Percentiles rank a stretch among this genome's conserved stretches.
These are phyloP conservation scores for Dolichomitus sp. DNA, from an alignment of 2,888 invertebrate species.

Conservation along the genomic window DNA sequence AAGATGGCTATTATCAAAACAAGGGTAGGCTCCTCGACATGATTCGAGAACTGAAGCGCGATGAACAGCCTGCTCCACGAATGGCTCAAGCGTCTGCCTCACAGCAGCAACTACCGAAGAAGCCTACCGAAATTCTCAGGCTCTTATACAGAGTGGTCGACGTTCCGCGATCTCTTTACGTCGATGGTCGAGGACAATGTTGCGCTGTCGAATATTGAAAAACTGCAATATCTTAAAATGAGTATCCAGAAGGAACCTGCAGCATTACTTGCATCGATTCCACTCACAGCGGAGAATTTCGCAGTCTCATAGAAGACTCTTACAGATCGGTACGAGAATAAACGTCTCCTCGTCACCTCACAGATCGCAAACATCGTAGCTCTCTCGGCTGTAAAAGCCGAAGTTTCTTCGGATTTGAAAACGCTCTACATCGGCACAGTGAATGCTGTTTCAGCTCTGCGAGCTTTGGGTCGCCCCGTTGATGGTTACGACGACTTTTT, in stretches of 20 bases:
- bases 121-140: slow-evolving; percentile 7
- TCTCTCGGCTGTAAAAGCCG: neutral
- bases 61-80: too few species aligned
- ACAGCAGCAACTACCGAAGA: too few species aligned
- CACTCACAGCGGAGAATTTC: neutral
- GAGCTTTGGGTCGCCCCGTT: neutral
- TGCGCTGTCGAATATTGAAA: slow-evolving; percentile 2
- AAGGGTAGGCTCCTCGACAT: too few species aligned
- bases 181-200: slow-evolving; percentile 3
- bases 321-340: neutral
- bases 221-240: neutral
- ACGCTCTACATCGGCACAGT: slow-evolving; percentile 7
- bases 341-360: neutral
- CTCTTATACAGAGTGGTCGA: neutral
- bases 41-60: too few species aligned
- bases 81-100: too few species aligned
- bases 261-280: neutral
- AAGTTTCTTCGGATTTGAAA: neutral
- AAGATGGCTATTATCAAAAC: too few species aligned
- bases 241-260: neutral
- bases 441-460: neutral
- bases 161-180: neutral
- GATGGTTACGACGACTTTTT: slow-evolving; percentile 1
- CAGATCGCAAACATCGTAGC: neutral
- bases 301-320: neutral